A percentile compares a stretch with the other conserved stretches of the same genome.
These are phyloP conservation scores for Papilio polytes DNA, from an alignment of 1,140 invertebrate genomes.

Conservation along the genomic window DNA sequence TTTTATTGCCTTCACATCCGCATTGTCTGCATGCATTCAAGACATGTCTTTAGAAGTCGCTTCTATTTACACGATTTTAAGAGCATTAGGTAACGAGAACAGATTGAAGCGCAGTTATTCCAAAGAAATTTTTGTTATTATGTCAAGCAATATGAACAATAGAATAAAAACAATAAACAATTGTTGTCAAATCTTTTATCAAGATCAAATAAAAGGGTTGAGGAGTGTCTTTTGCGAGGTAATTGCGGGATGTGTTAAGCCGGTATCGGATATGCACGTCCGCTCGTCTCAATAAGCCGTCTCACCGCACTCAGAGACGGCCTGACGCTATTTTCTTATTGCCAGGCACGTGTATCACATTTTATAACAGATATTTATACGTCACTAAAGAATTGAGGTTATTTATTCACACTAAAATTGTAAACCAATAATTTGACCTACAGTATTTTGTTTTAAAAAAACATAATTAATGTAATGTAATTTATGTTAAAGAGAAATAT, in stretches of 20 bases:
- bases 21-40: conserved; percentile 57
- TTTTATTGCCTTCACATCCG: conserved; percentile 68
- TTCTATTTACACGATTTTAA: conserved; percentile 15
- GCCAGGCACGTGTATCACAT: not conserved
- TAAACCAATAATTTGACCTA: too few species aligned
- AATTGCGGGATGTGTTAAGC: conserved; percentile 15
- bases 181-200: not conserved
- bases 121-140: too few species aligned
- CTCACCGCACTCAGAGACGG: not conserved
- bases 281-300: not conserved
- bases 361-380: not conserved
- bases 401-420: not conserved
- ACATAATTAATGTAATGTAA: too few species aligned
- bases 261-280: conserved; percentile 24
- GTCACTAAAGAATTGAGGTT: not conserved
- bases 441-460: too few species aligned
- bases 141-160: not conserved
- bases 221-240: not conserved
- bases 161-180: not conserved
- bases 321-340: conserved; percentile 1
- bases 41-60: not conserved
- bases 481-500: too few species aligned
- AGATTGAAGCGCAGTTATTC: not conserved
- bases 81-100: not conserved
- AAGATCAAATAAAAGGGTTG: not conserved